Evolutionary conservation across 2,797 vertebrate genomes (phyloP).

Genomic region (Hylomyscus alleni): DNA sequence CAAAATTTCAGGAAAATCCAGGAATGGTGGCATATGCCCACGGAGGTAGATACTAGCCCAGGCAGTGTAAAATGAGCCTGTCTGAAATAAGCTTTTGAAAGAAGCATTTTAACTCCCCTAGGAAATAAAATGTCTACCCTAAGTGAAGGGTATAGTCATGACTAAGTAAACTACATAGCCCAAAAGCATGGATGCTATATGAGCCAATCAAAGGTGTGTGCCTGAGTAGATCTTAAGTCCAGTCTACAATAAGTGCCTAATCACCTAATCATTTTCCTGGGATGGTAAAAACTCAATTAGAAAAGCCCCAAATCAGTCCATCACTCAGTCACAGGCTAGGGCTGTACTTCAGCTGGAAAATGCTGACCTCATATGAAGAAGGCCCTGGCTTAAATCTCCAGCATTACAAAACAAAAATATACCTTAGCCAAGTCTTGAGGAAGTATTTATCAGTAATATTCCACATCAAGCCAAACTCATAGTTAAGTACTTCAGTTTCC

Average conservation of each 20-base stretch:
- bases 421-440: slow-evolving; percentile 13
- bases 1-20: slow-evolving; percentile 30
- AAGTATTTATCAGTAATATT: slow-evolving; percentile 54
- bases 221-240: not conserved
- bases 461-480: slow-evolving; percentile 45
- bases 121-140: slow-evolving; percentile 50
- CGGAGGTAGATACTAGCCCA: not conserved
- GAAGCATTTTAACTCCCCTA: slow-evolving; percentile 5
- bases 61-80: not conserved
- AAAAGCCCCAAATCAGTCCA: slow-evolving; percentile 7
- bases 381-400: not conserved
- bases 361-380: not conserved
- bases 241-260: slow-evolving; percentile 26
- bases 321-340: not conserved
- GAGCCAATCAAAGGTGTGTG: slow-evolving; percentile 24
- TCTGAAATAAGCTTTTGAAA: not conserved
- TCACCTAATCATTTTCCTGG: slow-evolving; percentile 5
- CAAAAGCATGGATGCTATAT: slow-evolving; percentile 12
- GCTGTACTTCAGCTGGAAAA: not conserved
- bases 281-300: slow-evolving; percentile 46
- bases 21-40: not conserved
- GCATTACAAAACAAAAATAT: not conserved
- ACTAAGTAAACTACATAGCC: slow-evolving; percentile 8
- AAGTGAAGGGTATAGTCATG: slow-evolving; percentile 1
- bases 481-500: slow-evolving; percentile 44